These are phyloP conservation scores for Mythimna pallens DNA, from an alignment of 2,888 invertebrate genomes.

Conservation along the genomic window DNA sequence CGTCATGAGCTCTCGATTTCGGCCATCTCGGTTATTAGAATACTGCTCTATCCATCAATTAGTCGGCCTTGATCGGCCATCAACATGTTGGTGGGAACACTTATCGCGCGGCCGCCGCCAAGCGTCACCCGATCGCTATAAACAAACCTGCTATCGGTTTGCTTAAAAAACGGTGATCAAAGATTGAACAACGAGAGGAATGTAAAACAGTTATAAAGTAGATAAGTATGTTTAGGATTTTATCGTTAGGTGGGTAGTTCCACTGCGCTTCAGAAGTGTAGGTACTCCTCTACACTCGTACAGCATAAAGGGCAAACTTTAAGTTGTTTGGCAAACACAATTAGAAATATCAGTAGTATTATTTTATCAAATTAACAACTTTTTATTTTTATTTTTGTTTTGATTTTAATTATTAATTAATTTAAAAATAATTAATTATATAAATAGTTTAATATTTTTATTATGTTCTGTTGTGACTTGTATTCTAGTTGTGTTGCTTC, in stretches of 20 bases:
- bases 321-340: too few relatives aligned
- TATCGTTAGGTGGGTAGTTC: neutral
- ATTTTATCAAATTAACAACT: too few relatives aligned
- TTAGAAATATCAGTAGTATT: too few relatives aligned
- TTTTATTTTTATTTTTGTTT: too few relatives aligned
- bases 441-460: too few relatives aligned
- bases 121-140: neutral
- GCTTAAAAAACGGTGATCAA: slow-evolving; percentile 36
- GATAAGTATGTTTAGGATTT: slow-evolving; percentile 5
- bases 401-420: too few relatives aligned
- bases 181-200: slow-evolving; percentile 19
- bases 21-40: slow-evolving; percentile 34
- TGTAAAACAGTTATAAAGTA: neutral
- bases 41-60: slow-evolving; percentile 44
- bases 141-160: slow-evolving; percentile 28
- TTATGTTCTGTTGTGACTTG: too few relatives aligned
- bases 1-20: slow-evolving; percentile 3
- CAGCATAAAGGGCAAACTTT: too few relatives aligned
- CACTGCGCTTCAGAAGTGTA: too few relatives aligned
- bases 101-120: slow-evolving; percentile 3
- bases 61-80: slow-evolving; percentile 52
- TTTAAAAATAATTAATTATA: too few relatives aligned
- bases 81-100: slow-evolving; percentile 28
- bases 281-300: too few relatives aligned
- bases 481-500: too few relatives aligned